phyloP scores from a whole-genome alignment of 1,140 invertebrate genomes.

The Hydropsyche tenuis region DNA sequence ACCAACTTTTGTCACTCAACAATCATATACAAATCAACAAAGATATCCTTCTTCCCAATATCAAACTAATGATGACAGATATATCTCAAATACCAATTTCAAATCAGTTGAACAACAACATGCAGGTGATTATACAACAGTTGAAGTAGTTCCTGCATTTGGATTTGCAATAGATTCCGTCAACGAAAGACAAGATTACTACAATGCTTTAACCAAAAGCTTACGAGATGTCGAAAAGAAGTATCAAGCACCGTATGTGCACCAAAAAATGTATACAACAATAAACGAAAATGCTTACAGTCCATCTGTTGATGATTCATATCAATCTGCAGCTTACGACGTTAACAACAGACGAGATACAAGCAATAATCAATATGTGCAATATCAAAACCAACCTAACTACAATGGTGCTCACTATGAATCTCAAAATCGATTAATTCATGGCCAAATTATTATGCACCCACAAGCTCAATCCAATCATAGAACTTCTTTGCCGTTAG shows the following conservation, averaged over 20 bases:
- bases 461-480: background rate
- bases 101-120: constrained; percentile 1
- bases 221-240: constrained; percentile 30
- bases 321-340: background rate
- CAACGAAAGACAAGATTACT: constrained; percentile 42
- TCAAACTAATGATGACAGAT: background rate
- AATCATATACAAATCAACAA: constrained; percentile 17
- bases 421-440: constrained; percentile 27
- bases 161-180: constrained; percentile 43
- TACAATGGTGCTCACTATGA: constrained; percentile 11
- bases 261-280: constrained; percentile 7
- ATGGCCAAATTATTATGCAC: constrained; percentile 28
- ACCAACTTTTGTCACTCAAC: background rate
- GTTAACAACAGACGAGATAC: background rate
- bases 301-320: background rate
- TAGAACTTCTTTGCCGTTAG: constrained; percentile 28
- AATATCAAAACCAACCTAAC: background rate
- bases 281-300: background rate
- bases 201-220: constrained; percentile 31
- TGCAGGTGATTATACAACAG: constrained; percentile 30
- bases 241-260: constrained; percentile 37
- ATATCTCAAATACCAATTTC: background rate
- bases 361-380: background rate
- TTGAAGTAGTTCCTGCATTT: constrained; percentile 47
- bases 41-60: background rate